Base-by-base conservation (phyloP, 2,888 invertebrate species). In the Nezara viridula region DNA sequence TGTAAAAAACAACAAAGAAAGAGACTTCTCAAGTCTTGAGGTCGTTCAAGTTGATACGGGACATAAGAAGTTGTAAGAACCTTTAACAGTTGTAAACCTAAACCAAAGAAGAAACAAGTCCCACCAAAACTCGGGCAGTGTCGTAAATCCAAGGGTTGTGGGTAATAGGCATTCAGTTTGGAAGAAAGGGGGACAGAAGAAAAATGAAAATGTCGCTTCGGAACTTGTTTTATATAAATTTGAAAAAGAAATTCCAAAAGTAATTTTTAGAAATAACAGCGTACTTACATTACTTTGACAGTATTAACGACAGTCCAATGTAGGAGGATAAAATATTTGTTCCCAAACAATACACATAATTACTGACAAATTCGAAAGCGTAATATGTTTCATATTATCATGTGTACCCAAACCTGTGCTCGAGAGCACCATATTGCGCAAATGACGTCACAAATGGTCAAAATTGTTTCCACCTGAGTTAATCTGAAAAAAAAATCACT, bases 31-130 rank as follows among this genome's bases (percentile, higher is more conserved):
- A 44, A 81, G 44, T 44, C 44, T 73, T 81, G 81, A 40, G 81
- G 81, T 81, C 81, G 81, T 81, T 81, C 81, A 81, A 81, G 81
- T 81, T 81, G 81, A 81, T 81, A 24, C 44, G n/a, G 24, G 44
- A 81, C 81, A 81, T 44, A 81, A 81, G 81, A 81, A 81, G 81
- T 81, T 81, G 81, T 81, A 44, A 47, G 81, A 44, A 44, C 81
- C 81, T 47, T 81, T 81, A 81, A 81, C 81, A 44, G 81, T 44
- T 44, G 81, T 81, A 81, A 81, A 81, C 81, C 81, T 81, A 40
- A 47, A 47, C 81, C 81, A 81, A 81, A 81, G 81, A 81, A 81
- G 81, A 44, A 81, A 81, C 44, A 81, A 81, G 37, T 81, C 81
- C 44, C 44, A 81, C 44, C 24, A 81, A 81, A 81, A 81, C 81